These are phyloP conservation scores for Lethocerus indicus DNA, from an alignment of 1,140 invertebrate genomes.

Conservation along the genomic window DNA sequence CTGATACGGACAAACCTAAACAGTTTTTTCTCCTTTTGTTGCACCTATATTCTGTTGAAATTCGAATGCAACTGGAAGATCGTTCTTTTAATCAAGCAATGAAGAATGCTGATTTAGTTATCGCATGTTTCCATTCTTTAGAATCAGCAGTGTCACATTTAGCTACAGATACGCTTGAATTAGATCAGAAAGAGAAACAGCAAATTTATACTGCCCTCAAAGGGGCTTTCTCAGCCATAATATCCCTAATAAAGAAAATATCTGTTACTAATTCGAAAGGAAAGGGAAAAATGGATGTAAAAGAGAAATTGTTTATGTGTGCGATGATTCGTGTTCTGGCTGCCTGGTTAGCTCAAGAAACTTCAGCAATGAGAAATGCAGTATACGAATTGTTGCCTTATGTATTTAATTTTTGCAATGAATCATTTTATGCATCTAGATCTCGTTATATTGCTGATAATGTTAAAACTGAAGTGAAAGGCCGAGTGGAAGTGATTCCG, in stretches of 20 bases:
- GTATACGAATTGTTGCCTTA: conserved; percentile 63
- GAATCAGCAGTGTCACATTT: conserved; percentile 69
- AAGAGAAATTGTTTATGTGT: conserved; percentile 59
- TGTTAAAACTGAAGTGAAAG: conserved; percentile 14
- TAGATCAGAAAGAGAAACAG: conserved; percentile 80
- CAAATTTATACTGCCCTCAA: conserved; percentile 78
- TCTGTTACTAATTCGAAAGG: conserved; percentile 35
- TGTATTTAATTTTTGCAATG: conserved; percentile 59
- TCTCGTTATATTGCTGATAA: conserved; percentile 31
- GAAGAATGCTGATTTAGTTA: conserved; percentile 54
- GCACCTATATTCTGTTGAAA: conserved; percentile 77
- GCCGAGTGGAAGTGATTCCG: conserved; percentile 31
- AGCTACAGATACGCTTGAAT: conserved; percentile 57
- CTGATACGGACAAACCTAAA: conserved; percentile 58
- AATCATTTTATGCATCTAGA: conserved; percentile 53
- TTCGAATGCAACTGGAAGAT: conserved; percentile 81
- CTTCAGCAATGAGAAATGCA: conserved; percentile 68
- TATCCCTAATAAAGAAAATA: conserved; percentile 52
- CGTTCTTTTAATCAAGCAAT: conserved; percentile 56
- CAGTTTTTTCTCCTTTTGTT: conserved; percentile 68
- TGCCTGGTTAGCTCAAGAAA: conserved; percentile 82
- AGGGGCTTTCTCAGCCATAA: conserved; percentile 68
- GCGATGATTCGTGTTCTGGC: conserved; percentile 67
- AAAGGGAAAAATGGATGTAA: conserved; percentile 36
- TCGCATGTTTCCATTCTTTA: conserved; percentile 66